Percentiles rank a stretch among this genome's conserved stretches.
Conservation (phyloP, 2,888 invertebrate species). For the Orchesellides sinensis region DNA sequence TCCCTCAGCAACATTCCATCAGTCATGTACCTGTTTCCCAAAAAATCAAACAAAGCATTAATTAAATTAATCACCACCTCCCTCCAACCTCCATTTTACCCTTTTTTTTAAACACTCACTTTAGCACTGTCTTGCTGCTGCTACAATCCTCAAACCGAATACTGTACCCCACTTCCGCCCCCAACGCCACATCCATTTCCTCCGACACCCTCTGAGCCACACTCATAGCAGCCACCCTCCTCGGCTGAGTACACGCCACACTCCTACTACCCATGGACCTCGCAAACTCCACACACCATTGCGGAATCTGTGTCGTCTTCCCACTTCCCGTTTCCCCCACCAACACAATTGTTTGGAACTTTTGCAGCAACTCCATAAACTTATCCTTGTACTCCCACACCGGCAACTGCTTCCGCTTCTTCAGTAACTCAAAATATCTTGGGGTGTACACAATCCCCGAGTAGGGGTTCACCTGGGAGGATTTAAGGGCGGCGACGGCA, state of each 20-base stretch:
- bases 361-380: conserved; percentile 92
- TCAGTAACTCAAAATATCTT: too few relatives aligned
- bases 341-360: conserved; percentile 95
- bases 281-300: conserved; percentile 91
- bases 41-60: neutral
- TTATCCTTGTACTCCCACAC: neutral
- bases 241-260: conserved; percentile 97
- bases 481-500: conserved; percentile 19
- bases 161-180: conserved; percentile 95
- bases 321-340: conserved; percentile 99
- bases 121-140: conserved; percentile 96
- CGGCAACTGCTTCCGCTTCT: neutral
- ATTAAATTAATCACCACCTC: neutral
- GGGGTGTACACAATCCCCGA: too few relatives aligned
- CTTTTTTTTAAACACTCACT: conserved; percentile 81
- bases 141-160: conserved; percentile 99
- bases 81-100: too few relatives aligned
- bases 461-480: neutral
- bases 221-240: conserved; percentile 99
- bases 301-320: conserved; percentile 99
- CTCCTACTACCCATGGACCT: conserved; percentile 81
- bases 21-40: conserved; percentile 90
- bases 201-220: conserved; percentile 99
- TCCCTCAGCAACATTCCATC: conserved; percentile 99
- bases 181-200: conserved; percentile 98